A percentile compares a stretch with the other conserved stretches of the same genome.
These are phyloP conservation scores for Oncorhynchus tshawytscha DNA, from an alignment of 2,113 vertebrate species.

Conservation along the genomic window DNA sequence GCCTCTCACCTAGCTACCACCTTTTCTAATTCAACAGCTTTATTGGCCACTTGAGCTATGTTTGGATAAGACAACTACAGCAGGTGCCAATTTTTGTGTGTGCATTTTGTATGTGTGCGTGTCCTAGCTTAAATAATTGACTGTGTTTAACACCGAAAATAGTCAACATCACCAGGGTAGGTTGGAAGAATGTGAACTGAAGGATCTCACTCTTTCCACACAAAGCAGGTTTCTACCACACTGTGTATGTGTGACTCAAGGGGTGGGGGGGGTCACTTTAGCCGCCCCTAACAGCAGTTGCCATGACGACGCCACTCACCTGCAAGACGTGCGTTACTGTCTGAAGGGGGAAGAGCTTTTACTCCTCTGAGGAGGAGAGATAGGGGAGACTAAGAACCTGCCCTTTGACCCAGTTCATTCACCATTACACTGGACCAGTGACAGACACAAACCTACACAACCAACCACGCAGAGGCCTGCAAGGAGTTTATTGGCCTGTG, in stretches of 20 bases:
- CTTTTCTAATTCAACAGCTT: too few species aligned
- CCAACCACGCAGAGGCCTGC: not conserved
- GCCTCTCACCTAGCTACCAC: too few species aligned
- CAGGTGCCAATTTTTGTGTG: not conserved
- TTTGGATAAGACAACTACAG: not conserved
- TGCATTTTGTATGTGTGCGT: not conserved
- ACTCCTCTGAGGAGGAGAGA: constrained; percentile 7
- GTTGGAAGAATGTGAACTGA: not conserved
- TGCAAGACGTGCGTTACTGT: constrained; percentile 38
- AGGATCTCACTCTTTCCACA: not conserved
- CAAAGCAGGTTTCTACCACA: not conserved
- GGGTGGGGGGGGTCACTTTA: not conserved
- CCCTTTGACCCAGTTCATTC: constrained; percentile 55
- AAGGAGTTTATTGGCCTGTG: constrained; percentile 8
- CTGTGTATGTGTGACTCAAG: not conserved
- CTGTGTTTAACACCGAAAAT: constrained; percentile 12
- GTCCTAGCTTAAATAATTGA: not conserved
- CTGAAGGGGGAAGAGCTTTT: constrained; percentile 44
- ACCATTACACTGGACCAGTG: constrained; percentile 27
- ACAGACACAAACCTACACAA: constrained; percentile 35
- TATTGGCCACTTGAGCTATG: not conserved
- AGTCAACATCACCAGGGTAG: not conserved
- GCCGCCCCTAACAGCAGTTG: constrained; percentile 26
- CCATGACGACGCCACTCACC: constrained; percentile 54
- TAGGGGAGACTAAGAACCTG: not conserved